phyloP scores from a whole-genome alignment of 2,888 invertebrate genomes.

The Gortyna flavago region DNA sequence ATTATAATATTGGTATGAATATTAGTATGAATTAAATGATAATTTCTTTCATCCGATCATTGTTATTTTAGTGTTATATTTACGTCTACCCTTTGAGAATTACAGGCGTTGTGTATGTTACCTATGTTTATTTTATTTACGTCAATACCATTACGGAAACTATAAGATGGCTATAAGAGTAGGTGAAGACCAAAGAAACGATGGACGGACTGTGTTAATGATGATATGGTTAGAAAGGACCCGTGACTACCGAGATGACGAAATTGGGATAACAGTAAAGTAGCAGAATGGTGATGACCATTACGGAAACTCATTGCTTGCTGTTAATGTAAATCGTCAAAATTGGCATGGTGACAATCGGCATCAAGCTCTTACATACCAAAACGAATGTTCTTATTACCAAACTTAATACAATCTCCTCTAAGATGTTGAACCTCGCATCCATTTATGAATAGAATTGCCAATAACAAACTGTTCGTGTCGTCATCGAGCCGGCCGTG shows the following conservation, averaged over 20 bases:
- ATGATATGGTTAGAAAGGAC: no score
- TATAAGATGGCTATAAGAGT: no score
- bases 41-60: background rate
- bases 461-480: conserved; percentile 51
- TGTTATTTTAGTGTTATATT: background rate
- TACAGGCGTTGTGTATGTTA: background rate
- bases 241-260: no score
- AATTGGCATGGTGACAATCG: background rate
- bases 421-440: background rate
- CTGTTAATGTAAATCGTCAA: background rate
- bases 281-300: no score
- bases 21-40: background rate
- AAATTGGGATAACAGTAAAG: no score
- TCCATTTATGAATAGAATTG: conserved; percentile 24
- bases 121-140: background rate
- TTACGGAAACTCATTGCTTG: background rate
- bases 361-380: background rate
- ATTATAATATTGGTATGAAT: no score
- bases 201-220: no score
- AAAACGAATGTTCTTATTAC: background rate
- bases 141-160: background rate
- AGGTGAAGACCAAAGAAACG: no score
- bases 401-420: background rate
- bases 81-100: background rate
- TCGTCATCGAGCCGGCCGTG: conserved; percentile 74